Evolutionary conservation across 2,888 invertebrate species (phyloP), one percentile per base, ranked within the genome.

Genomic region (Acleris holmiana): DNA sequence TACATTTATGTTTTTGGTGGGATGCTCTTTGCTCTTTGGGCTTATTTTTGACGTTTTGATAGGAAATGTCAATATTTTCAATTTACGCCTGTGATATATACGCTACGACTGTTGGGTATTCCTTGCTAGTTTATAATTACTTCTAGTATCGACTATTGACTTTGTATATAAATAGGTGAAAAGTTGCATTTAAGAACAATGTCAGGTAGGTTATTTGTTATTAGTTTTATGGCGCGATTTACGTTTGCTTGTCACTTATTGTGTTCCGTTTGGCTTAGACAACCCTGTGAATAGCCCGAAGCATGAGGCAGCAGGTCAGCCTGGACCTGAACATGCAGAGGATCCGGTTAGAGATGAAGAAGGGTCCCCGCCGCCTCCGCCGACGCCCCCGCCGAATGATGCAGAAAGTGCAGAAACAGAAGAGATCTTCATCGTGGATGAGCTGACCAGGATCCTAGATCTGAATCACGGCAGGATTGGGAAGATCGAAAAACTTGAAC

Each of bases 401-500:
- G 86, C 81, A 61, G 86, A 91, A 13, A 83, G 88, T 35, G 86
- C 81, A 61, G 86, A 91, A 13, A 83, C 93, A 0, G 95, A 94
- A 70, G 95, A 95, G 73, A 93, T 95, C 53, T 90, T 95, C 49
- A 91, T 95, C 41, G 93, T 95, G 41, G 94, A 96, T 82, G 95
- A 95, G 55, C 91, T 94, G 35, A 94, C 94, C 0, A 89, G 92
- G 73, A 95, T 95, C 76, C 85, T 99, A n/a, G 98, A 99, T 83
- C 93, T 99, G 70, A 98, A 98, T 85, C 99, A 99, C 82, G 96
- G 96, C 54, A 94, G 97, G 71, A 95, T 99, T 69, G 96, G 95
- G 2, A 96, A 96, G 82, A 93, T 99, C 68, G 96, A 97, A 77
- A 96, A 98, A 79, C 92, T 99, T 68, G 97, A 98, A 77, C 95